phyloP scores from a whole-genome alignment of 1,140 invertebrate genomes.

The Conus betulinus region DNA sequence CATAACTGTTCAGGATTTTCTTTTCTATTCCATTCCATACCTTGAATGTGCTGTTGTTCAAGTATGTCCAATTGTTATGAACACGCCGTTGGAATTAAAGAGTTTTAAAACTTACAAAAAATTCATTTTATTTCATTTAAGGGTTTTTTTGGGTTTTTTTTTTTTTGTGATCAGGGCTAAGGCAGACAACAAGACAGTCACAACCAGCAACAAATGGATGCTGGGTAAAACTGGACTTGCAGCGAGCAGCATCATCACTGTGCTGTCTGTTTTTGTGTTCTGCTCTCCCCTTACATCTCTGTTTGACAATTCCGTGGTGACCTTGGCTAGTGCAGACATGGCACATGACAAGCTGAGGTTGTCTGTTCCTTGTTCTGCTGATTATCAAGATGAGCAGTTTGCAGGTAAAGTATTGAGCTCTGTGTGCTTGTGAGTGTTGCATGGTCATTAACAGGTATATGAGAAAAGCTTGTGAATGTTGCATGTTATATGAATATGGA shows the following conservation, averaged over 20 bases:
- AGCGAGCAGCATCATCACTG: not conserved
- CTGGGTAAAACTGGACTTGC: not conserved
- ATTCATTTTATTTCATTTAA: too few species aligned
- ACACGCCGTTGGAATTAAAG: too few species aligned
- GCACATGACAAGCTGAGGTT: slow-evolving; percentile 9
- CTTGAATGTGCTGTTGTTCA: too few species aligned
- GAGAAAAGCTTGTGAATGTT: not conserved
- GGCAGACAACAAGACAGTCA: not conserved
- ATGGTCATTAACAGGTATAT: too few species aligned
- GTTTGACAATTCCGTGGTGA: not conserved
- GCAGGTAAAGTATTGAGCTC: slow-evolving; percentile 18
- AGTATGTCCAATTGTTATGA: too few species aligned
- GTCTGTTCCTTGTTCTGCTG: slow-evolving; percentile 51
- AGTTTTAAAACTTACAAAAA: too few species aligned
- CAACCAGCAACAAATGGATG: not conserved
- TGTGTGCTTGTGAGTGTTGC: not conserved
- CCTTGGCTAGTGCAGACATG: not conserved
- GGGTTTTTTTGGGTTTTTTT: too few species aligned
- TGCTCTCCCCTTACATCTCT: not conserved
- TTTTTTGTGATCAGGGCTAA: not conserved
- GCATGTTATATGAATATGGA: too few species aligned
- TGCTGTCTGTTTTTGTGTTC: not conserved
- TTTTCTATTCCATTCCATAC: too few species aligned
- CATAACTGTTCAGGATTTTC: too few species aligned
- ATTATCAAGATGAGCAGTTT: slow-evolving; percentile 54